Evolutionary conservation across 2,797 vertebrate genomes (phyloP), one percentile per base, ranked within the genome.

Genomic region (Eospalax fontanierii): DNA sequence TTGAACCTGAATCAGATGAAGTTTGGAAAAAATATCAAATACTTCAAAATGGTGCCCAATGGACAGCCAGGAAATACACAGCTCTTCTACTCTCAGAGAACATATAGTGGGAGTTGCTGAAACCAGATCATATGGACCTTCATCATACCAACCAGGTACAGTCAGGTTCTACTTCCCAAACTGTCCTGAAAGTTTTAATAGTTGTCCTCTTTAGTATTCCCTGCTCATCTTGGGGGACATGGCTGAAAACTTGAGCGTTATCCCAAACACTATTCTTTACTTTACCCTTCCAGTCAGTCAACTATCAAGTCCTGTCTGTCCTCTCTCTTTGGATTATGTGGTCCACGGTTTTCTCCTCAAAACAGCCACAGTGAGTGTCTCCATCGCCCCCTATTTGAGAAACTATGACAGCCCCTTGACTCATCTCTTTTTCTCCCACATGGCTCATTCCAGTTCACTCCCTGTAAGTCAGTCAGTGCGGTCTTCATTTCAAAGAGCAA

Each of bases 1-100:
- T 92, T 59, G 98, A 98, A 28, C 97, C 98, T 98, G 50, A 87
- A 89, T 82, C 7, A 93, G 78, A 92, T 50, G 24, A 61, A 92
- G 33, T 95, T 96, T 89, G 79, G 91, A 88, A 95, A 93, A 40
- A 1, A 84, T 40, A 91, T 54, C 10, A 57, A 91, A 75, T 54
- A 73, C 6, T 90, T 80, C 38, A 88, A 89, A 87, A 70, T 18
- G 1, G 6, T 33, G 76, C 54, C 43, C 38, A 85, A 38, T 26
- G 5, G 28, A 82, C 38, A 74, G 4, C 22, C 74, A 74, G 22
- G 68, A 93, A 43, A 35, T 30, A 30, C 24, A 33, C 6, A 75
- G 19, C 57, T 74, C 26, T 85, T 74, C 82, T 73, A 6, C 1
- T 65, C n/a, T 84, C 59, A 65, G 54, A 35, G 79, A 89, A 65